phyloP scores from a whole-genome alignment of 2,797 vertebrate genomes.

The Galaxias olidus region DNA sequence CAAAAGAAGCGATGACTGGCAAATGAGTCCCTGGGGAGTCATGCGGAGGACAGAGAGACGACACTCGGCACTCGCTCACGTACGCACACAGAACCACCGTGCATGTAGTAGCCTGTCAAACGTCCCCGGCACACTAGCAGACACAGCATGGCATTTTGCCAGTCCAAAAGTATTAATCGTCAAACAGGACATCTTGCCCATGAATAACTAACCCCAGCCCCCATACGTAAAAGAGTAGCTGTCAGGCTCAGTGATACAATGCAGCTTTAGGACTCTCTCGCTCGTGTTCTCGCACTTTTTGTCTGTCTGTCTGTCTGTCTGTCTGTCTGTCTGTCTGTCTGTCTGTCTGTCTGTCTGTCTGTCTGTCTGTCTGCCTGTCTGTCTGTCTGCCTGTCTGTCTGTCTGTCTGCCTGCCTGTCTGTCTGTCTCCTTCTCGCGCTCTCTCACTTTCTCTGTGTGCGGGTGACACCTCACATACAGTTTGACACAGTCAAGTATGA shows the following conservation, averaged over 20 bases:
- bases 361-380: conserved; percentile 49
- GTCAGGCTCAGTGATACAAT: neutral
- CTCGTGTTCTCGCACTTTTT: neutral
- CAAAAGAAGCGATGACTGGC: conserved; percentile 74
- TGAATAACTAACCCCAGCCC: no score
- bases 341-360: conserved; percentile 32
- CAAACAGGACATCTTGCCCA: no score
- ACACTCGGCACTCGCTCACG: neutral
- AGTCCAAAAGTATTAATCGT: no score
- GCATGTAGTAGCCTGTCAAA: neutral
- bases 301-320: conserved; percentile 26
- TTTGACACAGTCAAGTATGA: conserved; percentile 58
- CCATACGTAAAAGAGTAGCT: no score
- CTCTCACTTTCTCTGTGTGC: conserved; percentile 34
- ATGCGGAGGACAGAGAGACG: conserved; percentile 67
- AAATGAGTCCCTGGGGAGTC: conserved; percentile 73
- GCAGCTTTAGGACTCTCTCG: neutral
- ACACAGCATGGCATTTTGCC: conserved; percentile 4
- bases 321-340: conserved; percentile 41
- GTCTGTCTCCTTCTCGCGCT: conserved; percentile 1
- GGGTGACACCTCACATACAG: conserved; percentile 62
- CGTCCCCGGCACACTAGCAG: conserved; percentile 15
- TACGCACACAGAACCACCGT: conserved; percentile 41
- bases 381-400: conserved; percentile 22
- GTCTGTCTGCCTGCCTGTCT: conserved; percentile 45